Evolutionary conservation across 2,888 invertebrate genomes (phyloP).

Genomic region (Cyclophora punctaria): DNA sequence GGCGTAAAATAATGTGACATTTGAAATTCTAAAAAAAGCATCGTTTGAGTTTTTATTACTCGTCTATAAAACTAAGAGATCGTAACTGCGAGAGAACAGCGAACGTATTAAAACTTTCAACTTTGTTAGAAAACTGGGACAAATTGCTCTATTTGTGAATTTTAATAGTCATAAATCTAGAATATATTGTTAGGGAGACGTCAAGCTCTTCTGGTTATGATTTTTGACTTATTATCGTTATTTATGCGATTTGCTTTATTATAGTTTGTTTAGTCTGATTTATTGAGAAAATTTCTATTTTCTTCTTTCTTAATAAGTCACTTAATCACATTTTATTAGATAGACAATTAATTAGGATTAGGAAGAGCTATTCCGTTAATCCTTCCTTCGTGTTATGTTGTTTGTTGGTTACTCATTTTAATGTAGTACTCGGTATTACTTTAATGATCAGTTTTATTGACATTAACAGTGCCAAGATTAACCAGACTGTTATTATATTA

Average conservation of each 20-base stretch:
- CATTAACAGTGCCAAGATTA: too few species aligned
- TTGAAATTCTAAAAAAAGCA: conserved; percentile 48
- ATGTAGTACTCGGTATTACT: too few species aligned
- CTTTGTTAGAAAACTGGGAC: conserved; percentile 38
- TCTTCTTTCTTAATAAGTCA: conserved; percentile 4
- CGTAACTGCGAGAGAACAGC: conserved; percentile 34
- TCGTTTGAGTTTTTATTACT: conserved; percentile 55
- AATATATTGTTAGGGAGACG: conserved; percentile 27
- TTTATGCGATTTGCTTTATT: conserved; percentile 11
- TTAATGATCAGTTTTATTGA: too few species aligned
- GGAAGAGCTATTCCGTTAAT: too few species aligned
- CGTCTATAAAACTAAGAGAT: conserved; percentile 57
- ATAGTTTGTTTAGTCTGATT: conserved; percentile 6
- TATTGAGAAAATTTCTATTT: conserved; percentile 5
- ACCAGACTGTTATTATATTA: too few species aligned
- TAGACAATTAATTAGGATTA: too few species aligned
- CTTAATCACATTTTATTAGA: background rate
- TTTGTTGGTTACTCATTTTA: too few species aligned
- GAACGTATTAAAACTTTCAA: conserved; percentile 27
- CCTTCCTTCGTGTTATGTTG: too few species aligned
- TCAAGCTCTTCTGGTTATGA: conserved; percentile 15
- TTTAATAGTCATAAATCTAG: conserved; percentile 43
- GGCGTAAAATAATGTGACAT: background rate
- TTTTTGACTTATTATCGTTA: conserved; percentile 17
- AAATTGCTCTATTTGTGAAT: conserved; percentile 49